Base-by-base conservation (phyloP, 2,888 invertebrate genomes). In the Tinea pellionella region DNA sequence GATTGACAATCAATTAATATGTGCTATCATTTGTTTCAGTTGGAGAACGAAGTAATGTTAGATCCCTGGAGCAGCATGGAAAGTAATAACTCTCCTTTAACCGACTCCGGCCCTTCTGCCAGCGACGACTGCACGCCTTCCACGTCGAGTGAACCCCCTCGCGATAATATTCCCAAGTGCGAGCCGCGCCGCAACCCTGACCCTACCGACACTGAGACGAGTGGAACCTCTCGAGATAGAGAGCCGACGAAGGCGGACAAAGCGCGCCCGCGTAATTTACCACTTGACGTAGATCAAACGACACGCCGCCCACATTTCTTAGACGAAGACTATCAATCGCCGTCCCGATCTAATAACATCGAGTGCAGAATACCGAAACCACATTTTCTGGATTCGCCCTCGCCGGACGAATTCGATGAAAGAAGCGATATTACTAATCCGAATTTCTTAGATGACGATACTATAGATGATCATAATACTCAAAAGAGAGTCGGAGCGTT, bases 241-340 rank as follows among this genome's bases (percentile, higher is more conserved):
- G n/a, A 68, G 63, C 69, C 69, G 58, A 62, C 72, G 19, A 81
- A 78, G 68, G 60, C 69, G 60, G 84, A 86, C 75, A 86, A 83
- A 65, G 78, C 79, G 72, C 84, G 84, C 62, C 75, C 80, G 62
- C 77, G 83, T 65, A 78, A 84, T 64, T 76, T 88, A 16, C 80
- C 81, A 16, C 71, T 87, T 62, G 80, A 83, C 59, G 68, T 77
- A 59, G 77, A 80, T 61, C 71, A 75, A n/a, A 69, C 73, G 56
- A 74, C 85, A 57, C 88, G 87, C 65, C 88, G 89, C 66, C 88
- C 89, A 19, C 91, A 90, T 74, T 91, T 91, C 67, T 80, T 91
- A 58, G 90, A 91, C 67, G 90, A 90, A 66, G 91, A 90, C 72
- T 89, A 89, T 61, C 88, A 88, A 59, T 83, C 87, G 59, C 89